Percentiles rank a stretch among this genome's conserved stretches.
These are phyloP conservation scores for Diarsia rubi DNA, from an alignment of 2,888 invertebrate species.

Conservation along the genomic window DNA sequence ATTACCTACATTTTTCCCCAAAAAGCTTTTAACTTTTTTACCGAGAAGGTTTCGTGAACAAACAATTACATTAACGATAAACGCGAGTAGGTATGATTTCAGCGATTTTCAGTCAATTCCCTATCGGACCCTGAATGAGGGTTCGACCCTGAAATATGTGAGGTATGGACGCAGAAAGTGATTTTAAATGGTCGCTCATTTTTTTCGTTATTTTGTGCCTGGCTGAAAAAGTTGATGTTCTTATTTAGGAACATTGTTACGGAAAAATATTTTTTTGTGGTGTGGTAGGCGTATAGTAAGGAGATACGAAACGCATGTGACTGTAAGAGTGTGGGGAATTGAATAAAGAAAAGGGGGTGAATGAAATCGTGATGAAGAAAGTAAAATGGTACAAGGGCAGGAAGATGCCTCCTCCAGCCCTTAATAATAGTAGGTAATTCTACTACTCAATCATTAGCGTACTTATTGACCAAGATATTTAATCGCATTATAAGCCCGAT, in stretches of 20 bases:
- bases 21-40: background rate
- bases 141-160: conserved; percentile 48
- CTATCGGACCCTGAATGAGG: conserved; percentile 31
- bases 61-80: conserved; percentile 32
- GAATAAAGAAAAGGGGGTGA: background rate
- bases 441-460: background rate
- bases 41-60: background rate
- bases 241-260: background rate
- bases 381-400: background rate
- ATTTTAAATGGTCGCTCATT: conserved; percentile 40
- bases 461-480: background rate
- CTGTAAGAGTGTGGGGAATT: background rate
- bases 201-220: conserved; percentile 24
- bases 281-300: background rate
- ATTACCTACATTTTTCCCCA: background rate
- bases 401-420: background rate
- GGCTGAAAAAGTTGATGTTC: background rate
- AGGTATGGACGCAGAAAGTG: conserved; percentile 50
- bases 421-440: background rate
- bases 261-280: background rate
- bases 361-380: background rate
- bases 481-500: background rate
- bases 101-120: conserved; percentile 35
- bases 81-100: conserved; percentile 24
- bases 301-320: background rate